Evolutionary conservation across 2,113 vertebrate genomes (phyloP).

Genomic region (Okapia johnstoni): DNA sequence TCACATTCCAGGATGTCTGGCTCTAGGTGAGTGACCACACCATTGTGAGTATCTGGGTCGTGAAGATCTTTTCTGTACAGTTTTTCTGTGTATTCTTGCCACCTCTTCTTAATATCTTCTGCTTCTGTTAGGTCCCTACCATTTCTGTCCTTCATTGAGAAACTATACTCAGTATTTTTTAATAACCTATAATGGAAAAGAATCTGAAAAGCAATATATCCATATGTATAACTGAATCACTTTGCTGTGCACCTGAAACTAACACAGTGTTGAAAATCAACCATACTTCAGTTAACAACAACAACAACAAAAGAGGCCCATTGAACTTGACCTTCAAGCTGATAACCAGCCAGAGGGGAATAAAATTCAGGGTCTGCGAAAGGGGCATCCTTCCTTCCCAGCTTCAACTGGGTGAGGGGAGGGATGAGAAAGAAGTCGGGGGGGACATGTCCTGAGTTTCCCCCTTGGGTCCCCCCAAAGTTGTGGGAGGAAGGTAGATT

Average conservation of each 20-base stretch:
- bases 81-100: background rate
- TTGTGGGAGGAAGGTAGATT: background rate
- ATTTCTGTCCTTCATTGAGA: background rate
- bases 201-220: background rate
- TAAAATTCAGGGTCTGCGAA: background rate
- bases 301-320: background rate
- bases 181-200: background rate
- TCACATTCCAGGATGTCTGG: background rate
- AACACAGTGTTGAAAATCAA: background rate
- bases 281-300: background rate
- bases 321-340: background rate
- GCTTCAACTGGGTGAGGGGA: accelerated
- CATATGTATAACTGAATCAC: background rate
- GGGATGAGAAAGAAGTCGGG: background rate
- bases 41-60: background rate
- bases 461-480: background rate
- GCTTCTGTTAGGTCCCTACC: background rate
- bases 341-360: background rate
- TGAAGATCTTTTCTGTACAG: background rate
- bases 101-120: background rate
- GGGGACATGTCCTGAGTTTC: background rate
- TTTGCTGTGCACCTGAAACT: background rate
- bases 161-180: background rate
- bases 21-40: background rate
- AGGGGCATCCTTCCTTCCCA: background rate